Evolutionary conservation across 2,888 invertebrate genomes (phyloP), one percentile per base, ranked within the genome.

Genomic region (Torymus aiolomorphi): DNA sequence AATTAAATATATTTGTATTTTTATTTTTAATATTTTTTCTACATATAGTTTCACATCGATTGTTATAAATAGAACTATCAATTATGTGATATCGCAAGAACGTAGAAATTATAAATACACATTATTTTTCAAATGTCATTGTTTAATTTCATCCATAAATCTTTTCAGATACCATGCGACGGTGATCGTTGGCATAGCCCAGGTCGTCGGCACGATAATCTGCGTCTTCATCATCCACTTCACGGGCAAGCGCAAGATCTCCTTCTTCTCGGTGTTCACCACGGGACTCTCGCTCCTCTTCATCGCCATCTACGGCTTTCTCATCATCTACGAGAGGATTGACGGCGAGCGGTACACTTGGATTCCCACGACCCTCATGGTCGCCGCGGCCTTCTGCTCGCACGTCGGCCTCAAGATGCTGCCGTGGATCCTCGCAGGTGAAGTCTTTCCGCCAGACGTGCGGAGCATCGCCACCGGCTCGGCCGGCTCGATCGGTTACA

Each of bases 361-460:
- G 96, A 88, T 96, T 2, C 96, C 96, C 0, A 92, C 94, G 20
- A 92, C 92, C 0, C 91, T 95, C 0, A 89, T 96, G 20, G 92
- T 96, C 84, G 88, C 92, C 0, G 91, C 94, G 5, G 95, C 95
- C 0, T 93, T 96, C 84, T 90, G 95, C 62, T 93, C 95, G 0
- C 95, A 96, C 86, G 91, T 93, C 2, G 94, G 94, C 0, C 94
- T 96, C 65, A 91, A 95, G 73, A 90, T 95, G 81, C 89, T 96
- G 63, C 96, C 96, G 0, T 96, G 96, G 96, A 93, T 96, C 82
- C 91, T 96, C 13, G 94, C 95, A 59, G 96, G 96, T 11, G 96
- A 96, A 91, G 94, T 96, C 81, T 90, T 89, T 65, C 87, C 90
- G 1, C 84, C 86, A 0, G 82, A 87, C 81, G 92, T 94, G 11